Conservation (phyloP, 2,113 vertebrate genomes). For the Fulmarus glacialis region DNA sequence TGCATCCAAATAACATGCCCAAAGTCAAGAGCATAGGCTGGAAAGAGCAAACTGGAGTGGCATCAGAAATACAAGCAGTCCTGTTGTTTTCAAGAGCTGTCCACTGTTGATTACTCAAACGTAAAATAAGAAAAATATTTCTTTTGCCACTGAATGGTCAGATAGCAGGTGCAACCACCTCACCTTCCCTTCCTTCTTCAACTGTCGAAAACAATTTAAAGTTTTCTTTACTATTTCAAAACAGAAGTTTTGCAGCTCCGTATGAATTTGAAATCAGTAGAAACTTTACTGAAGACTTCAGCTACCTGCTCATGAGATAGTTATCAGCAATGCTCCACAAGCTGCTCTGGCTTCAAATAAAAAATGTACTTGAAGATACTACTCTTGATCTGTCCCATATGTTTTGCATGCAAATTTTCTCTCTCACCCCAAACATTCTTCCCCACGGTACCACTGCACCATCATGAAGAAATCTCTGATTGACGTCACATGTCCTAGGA, state of each 20-base stretch:
- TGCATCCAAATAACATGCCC: neutral
- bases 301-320: neutral
- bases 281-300: neutral
- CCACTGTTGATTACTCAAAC: neutral
- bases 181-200: neutral
- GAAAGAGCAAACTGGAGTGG: neutral
- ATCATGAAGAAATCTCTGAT: fast-evolving
- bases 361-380: neutral
- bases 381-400: neutral
- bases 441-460: fast-evolving
- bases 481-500: neutral
- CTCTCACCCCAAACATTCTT: neutral
- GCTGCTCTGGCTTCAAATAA: neutral
- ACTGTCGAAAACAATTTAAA: neutral
- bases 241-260: neutral
- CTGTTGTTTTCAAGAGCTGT: neutral
- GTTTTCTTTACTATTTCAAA: neutral
- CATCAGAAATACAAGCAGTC: neutral
- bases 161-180: neutral
- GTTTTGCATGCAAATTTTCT: fast-evolving
- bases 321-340: neutral
- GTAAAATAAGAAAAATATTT: neutral
- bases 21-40: neutral
- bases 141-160: neutral
- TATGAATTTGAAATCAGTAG: neutral